These are phyloP conservation scores for Tuberolachnus salignus DNA, from an alignment of 2,888 invertebrate species.

Conservation along the genomic window DNA sequence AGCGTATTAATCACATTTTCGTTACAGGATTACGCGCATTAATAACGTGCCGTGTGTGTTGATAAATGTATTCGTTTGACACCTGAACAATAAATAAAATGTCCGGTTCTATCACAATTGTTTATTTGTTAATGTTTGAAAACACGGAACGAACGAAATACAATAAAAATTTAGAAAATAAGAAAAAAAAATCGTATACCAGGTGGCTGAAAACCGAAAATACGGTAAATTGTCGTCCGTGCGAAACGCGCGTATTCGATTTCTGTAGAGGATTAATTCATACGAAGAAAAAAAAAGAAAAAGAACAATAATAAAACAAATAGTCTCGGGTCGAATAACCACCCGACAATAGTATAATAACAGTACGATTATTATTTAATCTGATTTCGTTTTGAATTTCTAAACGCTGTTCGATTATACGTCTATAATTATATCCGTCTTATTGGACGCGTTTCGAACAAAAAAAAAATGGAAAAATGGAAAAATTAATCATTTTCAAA, in stretches of 20 bases:
- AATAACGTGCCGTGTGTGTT: not conserved
- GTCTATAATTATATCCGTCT: not conserved
- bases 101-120: not conserved
- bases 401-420: not conserved
- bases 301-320: not conserved
- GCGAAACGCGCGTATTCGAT: not conserved
- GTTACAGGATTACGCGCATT: not conserved
- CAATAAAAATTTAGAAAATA: not conserved
- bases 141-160: not conserved
- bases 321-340: not conserved
- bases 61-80: not conserved
- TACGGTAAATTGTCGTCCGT: too few relatives aligned
- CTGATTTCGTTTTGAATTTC: not conserved
- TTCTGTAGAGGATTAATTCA: not conserved
- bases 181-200: not conserved
- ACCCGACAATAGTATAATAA: not conserved
- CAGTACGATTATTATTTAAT: not conserved
- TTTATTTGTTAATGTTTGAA: constrained; percentile 20
- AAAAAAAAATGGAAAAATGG: too few relatives aligned
- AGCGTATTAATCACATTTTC: constrained; percentile 10
- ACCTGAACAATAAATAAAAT: not conserved
- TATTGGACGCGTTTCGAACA: too few relatives aligned
- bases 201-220: too few relatives aligned
- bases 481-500: not conserved
- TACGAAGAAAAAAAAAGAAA: not conserved